These are phyloP conservation scores for Leptestheria dahalacensis DNA, from an alignment of 1,140 invertebrate genomes.

Conservation along the genomic window DNA sequence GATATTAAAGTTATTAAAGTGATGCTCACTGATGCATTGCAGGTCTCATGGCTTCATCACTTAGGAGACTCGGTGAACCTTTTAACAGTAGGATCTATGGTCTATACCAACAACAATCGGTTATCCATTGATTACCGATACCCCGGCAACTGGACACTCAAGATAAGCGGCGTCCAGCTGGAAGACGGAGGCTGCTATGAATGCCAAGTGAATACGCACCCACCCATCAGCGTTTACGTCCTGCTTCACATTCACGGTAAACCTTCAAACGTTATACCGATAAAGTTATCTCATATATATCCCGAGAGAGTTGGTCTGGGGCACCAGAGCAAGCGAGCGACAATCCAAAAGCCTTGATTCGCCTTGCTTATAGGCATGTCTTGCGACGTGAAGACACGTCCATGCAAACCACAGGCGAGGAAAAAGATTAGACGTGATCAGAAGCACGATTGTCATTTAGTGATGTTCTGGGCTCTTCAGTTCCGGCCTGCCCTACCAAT, in stretches of 20 bases:
- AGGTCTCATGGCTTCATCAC: conserved; percentile 6
- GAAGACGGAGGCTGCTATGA: conserved; percentile 3
- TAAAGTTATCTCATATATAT: no score
- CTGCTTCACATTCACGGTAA: not conserved
- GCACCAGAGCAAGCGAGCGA: no score
- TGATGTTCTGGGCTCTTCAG: no score
- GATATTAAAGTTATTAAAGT: no score
- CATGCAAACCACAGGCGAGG: no score
- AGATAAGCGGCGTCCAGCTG: not conserved
- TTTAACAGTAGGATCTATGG: not conserved
- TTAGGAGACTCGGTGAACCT: not conserved
- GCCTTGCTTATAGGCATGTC: no score
- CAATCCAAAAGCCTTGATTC: no score
- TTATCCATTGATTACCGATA: conserved; percentile 3
- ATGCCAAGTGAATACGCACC: conserved; percentile 8
- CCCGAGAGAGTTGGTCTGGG: no score
- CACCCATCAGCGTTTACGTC: conserved; percentile 5
- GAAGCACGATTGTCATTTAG: no score
- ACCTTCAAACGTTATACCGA: not conserved
- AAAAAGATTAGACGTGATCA: no score
- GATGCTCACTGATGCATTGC: not conserved
- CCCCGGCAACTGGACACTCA: conserved; percentile 8
- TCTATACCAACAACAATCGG: conserved; percentile 3
- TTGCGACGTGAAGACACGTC: no score
- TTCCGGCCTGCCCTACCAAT: no score